Conservation (phyloP, 2,113 vertebrate genomes). For the Pseudonaja textilis region DNA sequence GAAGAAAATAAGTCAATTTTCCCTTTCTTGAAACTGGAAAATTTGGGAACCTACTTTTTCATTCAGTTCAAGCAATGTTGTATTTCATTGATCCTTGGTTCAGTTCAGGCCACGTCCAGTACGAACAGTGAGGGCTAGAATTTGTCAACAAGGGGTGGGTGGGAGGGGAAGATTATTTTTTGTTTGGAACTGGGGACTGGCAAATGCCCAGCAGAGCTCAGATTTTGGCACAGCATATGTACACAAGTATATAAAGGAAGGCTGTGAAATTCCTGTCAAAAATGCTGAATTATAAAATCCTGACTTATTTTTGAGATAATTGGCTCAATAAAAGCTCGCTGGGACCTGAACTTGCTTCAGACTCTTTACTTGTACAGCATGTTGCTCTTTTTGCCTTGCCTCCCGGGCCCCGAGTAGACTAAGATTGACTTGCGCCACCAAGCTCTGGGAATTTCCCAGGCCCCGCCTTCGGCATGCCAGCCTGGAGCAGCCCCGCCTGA, state of each 20-base stretch:
- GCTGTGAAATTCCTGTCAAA: conserved; percentile 44
- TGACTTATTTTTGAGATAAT: conserved; percentile 63
- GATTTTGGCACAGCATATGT: conserved; percentile 61
- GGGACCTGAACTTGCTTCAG: conserved; percentile 61
- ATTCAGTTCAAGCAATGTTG: conserved; percentile 43
- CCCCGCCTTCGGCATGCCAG: not conserved
- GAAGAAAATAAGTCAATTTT: conserved; percentile 68
- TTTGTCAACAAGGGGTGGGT: conserved; percentile 59
- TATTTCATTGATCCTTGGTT: conserved; percentile 57
- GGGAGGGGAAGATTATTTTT: conserved; percentile 65
- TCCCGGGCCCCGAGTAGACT: not conserved
- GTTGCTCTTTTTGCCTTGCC: too few relatives aligned
- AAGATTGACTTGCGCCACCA: not conserved
- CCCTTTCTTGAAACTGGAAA: conserved; percentile 72
- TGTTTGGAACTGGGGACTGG: conserved; percentile 66
- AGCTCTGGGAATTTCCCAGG: not conserved
- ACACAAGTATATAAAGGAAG: conserved; percentile 33
- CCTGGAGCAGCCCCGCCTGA: not conserved
- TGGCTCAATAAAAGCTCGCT: conserved; percentile 82
- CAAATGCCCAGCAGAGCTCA: conserved; percentile 72
- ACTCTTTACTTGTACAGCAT: not conserved
- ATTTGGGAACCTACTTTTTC: conserved; percentile 46
- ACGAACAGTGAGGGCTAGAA: conserved; percentile 60
- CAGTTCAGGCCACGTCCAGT: conserved; percentile 59
- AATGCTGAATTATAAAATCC: conserved; percentile 69